Base-by-base conservation (phyloP, 2,888 invertebrate genomes). In the Epinotia ramella region DNA sequence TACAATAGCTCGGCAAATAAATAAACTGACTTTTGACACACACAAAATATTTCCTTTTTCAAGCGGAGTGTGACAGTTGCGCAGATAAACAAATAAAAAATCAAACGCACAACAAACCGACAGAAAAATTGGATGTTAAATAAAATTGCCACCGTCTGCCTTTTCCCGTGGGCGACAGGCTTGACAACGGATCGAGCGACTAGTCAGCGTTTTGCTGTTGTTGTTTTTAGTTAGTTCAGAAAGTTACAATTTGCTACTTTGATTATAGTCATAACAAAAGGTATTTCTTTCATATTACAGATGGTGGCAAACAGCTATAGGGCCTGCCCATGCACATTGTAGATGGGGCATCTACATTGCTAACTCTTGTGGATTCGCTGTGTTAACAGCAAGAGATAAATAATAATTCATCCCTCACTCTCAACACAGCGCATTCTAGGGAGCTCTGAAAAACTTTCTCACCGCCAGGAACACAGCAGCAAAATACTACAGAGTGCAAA, bases 121-220 rank as follows among this genome's bases (percentile, higher is more conserved):
- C 56, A 20, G 67, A 18, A 57, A 66, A 57, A 57, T 56, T 67
- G 56, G 53, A 40, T 56, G 67, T 56, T 57, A 67, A 67, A 57
- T 67, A 67, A 67, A 67, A 67, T 67, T 20, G 56, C 40, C 67
- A 67, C 33, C 18, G 67, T 67, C 12, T 67, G 40, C 40, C 3
- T 12, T 53, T 53, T 20, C 40, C 67, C 57, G 13, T 6, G n/a
- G 57, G 57, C 40, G 56, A 57, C 40, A 18, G 40, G 56, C 40
- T 67, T 57, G 13, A 16, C 40, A 18, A 67, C 40, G 18, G 7
- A 40, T 57, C 56, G 56, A 40, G 13, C 18, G 56, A 56, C 56
- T n/a, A 53, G 44, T 44, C 40, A 9, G 60, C 62, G 62, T 62
- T 62, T 65, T 11, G 40, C 13, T 56, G n/a, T 18, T 18, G 12